Percentiles rank a stretch among this genome's conserved stretches.
Conservation (phyloP, 2,113 vertebrate genomes). For the Gasterosteus aculeatus region DNA sequence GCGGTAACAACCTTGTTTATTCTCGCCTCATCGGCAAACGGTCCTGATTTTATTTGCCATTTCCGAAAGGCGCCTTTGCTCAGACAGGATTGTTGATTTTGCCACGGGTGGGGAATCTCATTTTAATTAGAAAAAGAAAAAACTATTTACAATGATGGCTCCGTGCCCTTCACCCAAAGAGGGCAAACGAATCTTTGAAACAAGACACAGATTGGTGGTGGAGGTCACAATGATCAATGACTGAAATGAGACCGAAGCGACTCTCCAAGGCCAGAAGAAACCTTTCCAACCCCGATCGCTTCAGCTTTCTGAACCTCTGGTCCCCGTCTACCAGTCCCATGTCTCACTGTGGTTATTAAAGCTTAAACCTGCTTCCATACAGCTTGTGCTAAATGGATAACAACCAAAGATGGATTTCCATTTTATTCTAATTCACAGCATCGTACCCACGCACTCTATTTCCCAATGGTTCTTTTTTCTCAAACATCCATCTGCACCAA, state of each 20-base stretch:
- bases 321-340: too few species aligned
- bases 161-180: constrained; percentile 57
- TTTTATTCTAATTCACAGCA: constrained; percentile 64
- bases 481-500: constrained; percentile 57
- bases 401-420: constrained; percentile 67
- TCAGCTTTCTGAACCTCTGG: neutral
- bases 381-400: constrained; percentile 67
- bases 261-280: neutral
- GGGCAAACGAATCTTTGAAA: constrained; percentile 22
- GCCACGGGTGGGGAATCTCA: constrained; percentile 10
- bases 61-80: constrained; percentile 19
- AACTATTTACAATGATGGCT: constrained; percentile 51
- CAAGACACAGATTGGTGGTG: neutral
- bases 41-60: constrained; percentile 21
- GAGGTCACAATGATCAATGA: too few species aligned
- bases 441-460: constrained; percentile 47
- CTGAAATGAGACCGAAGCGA: constrained; percentile 5
- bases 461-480: constrained; percentile 47
- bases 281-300: constrained; percentile 9
- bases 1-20: neutral
- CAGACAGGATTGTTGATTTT: constrained; percentile 9
- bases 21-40: neutral
- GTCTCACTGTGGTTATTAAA: constrained; percentile 52
- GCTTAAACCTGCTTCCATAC: constrained; percentile 59
- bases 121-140: constrained; percentile 46